Base-by-base conservation (phyloP, 2,888 invertebrate genomes). In the Linnaemya tessellans region DNA sequence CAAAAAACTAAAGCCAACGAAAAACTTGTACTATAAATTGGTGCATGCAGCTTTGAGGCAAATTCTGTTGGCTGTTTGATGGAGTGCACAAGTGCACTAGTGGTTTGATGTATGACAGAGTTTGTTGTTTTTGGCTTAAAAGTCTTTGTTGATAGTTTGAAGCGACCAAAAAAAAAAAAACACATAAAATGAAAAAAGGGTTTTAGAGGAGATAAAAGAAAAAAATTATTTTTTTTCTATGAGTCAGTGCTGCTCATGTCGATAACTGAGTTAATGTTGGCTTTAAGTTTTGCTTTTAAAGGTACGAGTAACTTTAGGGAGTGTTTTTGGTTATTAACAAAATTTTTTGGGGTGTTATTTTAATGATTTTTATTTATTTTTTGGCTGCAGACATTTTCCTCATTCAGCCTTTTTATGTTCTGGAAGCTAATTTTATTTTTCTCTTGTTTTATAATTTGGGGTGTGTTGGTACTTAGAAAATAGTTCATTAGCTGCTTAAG, bases 41-140 rank as follows among this genome's bases (percentile, higher is more conserved):
- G 73, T 81, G 80, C 84, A 84, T 43, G 51, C 77, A 49, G 74
- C 82, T 85, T 79, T 60, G 30, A 80, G 82, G 71, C 82, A 77
- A 70, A 75, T 71, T 62, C 56, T 68, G 41, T 65, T 71, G 35
- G 10, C 22, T 70, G 51, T 77, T 78, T 65, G 77, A 71, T 73
- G 38, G 46, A 67, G 68, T 79, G 84, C 79, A 79, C 74, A 79
- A 79, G 84, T 84, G 79, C 77, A 71, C 68, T 71, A 65, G 71
- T 65, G 65, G 77, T 83, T 65, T 83, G 77, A 83, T 83, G 56
- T 58, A 73, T 83, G 71, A 51, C 64, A 65, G 35, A 41, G 51
- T 73, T 49, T 43, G 70, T 25, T 30, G 51, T 46, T 68, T 60
- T 70, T 41, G 25, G 43, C 41, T 43, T 70, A 68, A 49, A 51